These are phyloP conservation scores for Campaea margaritaria DNA, from an alignment of 2,888 invertebrate genomes.

Conservation along the genomic window DNA sequence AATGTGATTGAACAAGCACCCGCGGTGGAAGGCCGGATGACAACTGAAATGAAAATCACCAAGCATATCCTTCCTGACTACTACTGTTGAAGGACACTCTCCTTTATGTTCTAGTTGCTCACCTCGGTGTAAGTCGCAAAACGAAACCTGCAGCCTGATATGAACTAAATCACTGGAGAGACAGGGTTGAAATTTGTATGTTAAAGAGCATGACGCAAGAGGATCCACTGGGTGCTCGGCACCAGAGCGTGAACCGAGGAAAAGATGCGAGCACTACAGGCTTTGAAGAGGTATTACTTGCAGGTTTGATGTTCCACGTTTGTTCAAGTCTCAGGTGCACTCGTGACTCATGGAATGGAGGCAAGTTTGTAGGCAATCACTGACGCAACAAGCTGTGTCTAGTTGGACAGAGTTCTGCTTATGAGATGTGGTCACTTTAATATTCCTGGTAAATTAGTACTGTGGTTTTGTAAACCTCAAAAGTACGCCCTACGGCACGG, in stretches of 20 bases:
- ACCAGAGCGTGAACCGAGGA: slow-evolving; percentile 80
- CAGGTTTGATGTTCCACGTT: neutral
- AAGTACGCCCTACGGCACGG: neutral
- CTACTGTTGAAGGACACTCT: slow-evolving; percentile 75
- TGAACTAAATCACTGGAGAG: slow-evolving; percentile 14
- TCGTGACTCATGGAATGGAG: slow-evolving; percentile 34
- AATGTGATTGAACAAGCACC: slow-evolving; percentile 58
- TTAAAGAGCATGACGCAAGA: slow-evolving; percentile 55
- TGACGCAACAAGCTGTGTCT: slow-evolving; percentile 30
- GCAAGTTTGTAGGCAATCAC: slow-evolving; percentile 27
- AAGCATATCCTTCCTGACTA: slow-evolving; percentile 71
- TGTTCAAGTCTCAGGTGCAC: slow-evolving; percentile 34
- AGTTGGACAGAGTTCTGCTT: slow-evolving; percentile 26
- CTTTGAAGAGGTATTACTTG: slow-evolving; percentile 38
- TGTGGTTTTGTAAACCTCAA: slow-evolving; percentile 13
- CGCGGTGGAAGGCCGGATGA: slow-evolving; percentile 54
- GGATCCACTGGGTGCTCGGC: slow-evolving; percentile 66
- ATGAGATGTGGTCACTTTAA: slow-evolving; percentile 23
- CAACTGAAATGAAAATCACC: slow-evolving; percentile 74
- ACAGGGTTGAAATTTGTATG: slow-evolving; percentile 54
- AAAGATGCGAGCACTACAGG: slow-evolving; percentile 56
- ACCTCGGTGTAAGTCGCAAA: slow-evolving; percentile 60
- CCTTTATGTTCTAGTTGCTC: slow-evolving; percentile 76
- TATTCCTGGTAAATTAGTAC: slow-evolving; percentile 18
- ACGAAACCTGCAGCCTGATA: slow-evolving; percentile 19